Evolutionary conservation across 2,888 invertebrate species (phyloP).

Genomic region (Physocephala rufipes): DNA sequence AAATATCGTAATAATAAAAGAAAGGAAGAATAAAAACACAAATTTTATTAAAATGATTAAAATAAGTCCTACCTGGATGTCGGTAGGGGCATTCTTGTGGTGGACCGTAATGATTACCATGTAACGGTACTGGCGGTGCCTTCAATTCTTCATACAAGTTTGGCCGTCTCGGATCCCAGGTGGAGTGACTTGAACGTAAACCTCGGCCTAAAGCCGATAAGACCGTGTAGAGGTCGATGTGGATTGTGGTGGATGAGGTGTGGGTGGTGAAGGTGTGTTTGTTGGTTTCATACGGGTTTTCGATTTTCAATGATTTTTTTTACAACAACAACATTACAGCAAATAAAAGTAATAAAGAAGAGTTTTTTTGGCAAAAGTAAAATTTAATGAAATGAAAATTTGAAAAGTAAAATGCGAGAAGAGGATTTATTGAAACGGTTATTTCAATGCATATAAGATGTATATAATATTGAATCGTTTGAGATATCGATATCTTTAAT

Average conservation of each 20-base stretch:
- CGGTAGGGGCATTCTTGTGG: slow-evolving; percentile 63
- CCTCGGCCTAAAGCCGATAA: slow-evolving; percentile 57
- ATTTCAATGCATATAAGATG: no score
- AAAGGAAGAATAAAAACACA: no score
- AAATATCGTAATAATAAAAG: slow-evolving; percentile 42
- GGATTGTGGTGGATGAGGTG: background rate
- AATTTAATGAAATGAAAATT: background rate
- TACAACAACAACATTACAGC: slow-evolving; percentile 24
- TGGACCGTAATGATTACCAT: slow-evolving; percentile 59
- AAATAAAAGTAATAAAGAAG: background rate
- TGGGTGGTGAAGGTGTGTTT: slow-evolving; percentile 23
- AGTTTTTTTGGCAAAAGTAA: background rate
- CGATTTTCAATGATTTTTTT: slow-evolving; percentile 10
- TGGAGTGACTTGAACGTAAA: slow-evolving; percentile 71
- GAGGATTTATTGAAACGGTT: background rate
- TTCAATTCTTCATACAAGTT: slow-evolving; percentile 87
- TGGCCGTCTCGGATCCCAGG: slow-evolving; percentile 90
- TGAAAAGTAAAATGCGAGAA: background rate
- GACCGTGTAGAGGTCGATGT: background rate
- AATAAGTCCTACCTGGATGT: slow-evolving; percentile 63
- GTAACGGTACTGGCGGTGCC: slow-evolving; percentile 70
- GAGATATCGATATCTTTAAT: no score
- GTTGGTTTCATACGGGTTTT: slow-evolving; percentile 27
- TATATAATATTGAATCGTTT: no score
- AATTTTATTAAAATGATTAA: slow-evolving; percentile 37